phyloP scores from a whole-genome alignment of 2,113 vertebrate genomes.

The Lophura nycthemera region DNA sequence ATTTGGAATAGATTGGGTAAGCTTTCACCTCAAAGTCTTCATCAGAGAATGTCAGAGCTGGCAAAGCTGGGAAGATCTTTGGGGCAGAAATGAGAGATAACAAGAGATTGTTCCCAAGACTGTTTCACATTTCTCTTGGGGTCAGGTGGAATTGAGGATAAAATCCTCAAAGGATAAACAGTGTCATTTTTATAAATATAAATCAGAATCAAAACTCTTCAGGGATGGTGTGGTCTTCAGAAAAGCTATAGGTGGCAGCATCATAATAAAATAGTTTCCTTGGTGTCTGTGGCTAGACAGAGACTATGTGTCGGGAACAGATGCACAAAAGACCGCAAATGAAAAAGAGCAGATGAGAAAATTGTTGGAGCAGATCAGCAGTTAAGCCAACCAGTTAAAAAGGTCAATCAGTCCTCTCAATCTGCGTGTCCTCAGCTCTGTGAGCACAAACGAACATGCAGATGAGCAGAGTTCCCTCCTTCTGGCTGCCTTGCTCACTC shows the following conservation, averaged over 20 bases:
- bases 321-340: neutral
- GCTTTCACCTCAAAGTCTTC: neutral
- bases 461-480: neutral
- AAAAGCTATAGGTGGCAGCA: slow-evolving; percentile 49
- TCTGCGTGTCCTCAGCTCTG: neutral
- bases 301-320: accelerated
- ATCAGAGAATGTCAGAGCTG: neutral
- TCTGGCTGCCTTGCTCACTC: neutral
- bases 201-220: neutral
- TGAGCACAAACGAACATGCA: neutral
- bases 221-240: neutral
- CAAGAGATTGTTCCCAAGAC: neutral
- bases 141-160: neutral
- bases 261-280: slow-evolving; percentile 30
- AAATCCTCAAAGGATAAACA: neutral
- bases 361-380: neutral
- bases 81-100: neutral
- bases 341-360: neutral
- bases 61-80: neutral
- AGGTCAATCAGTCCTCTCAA: neutral
- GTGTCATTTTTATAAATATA: neutral
- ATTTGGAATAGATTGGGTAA: neutral
- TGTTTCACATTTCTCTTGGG: accelerated
- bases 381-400: neutral
- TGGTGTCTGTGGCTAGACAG: neutral